A percentile compares a stretch with the other conserved stretches of the same genome.
These are phyloP conservation scores for Aviceda subcristata DNA, from an alignment of 2,113 vertebrate species.

Conservation along the genomic window DNA sequence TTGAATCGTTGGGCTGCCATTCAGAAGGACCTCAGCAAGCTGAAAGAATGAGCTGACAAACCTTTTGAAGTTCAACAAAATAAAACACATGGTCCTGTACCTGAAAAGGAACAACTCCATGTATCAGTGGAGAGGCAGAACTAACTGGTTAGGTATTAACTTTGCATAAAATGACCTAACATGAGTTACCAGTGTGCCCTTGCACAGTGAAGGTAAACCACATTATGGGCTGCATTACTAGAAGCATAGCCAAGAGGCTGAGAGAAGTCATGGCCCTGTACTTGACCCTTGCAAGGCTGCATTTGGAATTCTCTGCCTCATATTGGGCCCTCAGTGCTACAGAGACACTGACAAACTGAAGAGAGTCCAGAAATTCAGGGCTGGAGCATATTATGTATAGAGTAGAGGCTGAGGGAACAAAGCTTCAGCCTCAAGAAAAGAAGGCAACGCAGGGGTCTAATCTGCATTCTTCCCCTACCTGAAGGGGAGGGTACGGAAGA, in stretches of 20 bases:
- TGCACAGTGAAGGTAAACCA: neutral
- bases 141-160: neutral
- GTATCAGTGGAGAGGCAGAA: neutral
- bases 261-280: neutral
- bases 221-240: neutral
- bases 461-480: neutral
- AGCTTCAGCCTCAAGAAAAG: neutral
- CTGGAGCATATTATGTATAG: neutral
- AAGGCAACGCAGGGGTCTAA: neutral
- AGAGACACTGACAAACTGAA: neutral
- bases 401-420: neutral
- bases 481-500: neutral
- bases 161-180: neutral
- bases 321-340: neutral
- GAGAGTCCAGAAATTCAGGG: neutral
- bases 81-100: neutral
- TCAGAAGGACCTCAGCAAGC: neutral
- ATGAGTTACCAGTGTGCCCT: neutral
- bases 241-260: neutral
- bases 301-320: neutral
- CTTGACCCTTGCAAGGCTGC: neutral
- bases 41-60: neutral
- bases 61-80: neutral
- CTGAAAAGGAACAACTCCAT: neutral
- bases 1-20: neutral